phyloP scores from a whole-genome alignment of 1,140 invertebrate genomes.

The Pseudomyrmex sp. region DNA sequence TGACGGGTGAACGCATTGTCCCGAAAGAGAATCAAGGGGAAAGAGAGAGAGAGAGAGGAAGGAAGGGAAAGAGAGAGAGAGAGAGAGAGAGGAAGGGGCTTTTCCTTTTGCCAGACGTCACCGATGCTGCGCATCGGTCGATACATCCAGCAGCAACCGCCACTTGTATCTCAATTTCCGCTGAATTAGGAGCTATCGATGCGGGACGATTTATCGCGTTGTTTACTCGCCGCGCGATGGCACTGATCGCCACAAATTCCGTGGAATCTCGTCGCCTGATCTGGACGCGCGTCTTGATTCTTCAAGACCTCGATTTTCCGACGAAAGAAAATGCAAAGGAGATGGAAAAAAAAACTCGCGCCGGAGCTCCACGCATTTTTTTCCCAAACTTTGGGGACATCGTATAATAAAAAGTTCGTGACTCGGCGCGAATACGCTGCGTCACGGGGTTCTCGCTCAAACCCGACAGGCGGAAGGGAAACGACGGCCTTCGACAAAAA shows the following conservation, averaged over 20 bases:
- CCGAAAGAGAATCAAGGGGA: not conserved
- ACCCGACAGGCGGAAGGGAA: no score
- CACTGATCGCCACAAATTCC: constrained; percentile 28
- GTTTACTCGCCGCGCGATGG: constrained; percentile 38
- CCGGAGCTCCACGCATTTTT: no score
- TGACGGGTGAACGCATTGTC: constrained; percentile 48
- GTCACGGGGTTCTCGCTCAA: no score
- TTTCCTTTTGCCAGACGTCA: constrained; percentile 52
- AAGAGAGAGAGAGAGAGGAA: not conserved
- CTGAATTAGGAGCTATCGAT: constrained; percentile 56
- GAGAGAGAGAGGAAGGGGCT: constrained; percentile 1
- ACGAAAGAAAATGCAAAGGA: no score
- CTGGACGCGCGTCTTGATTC: no score
- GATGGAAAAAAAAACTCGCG: no score
- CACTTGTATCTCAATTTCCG: constrained; percentile 62
- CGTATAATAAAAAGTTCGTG: no score
- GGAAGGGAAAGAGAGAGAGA: not conserved
- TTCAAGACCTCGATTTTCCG: not conserved
- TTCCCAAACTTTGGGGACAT: no score
- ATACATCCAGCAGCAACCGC: constrained; percentile 56
- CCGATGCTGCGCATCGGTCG: constrained; percentile 46
- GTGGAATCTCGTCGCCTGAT: not conserved
- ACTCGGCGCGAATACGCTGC: no score
- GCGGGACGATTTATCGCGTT: constrained; percentile 59
- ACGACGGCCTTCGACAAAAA: no score